A percentile compares a stretch with the other conserved stretches of the same genome.
phyloP scores from a whole-genome alignment of 2,113 vertebrate species.

The Struthidea cinerea region DNA sequence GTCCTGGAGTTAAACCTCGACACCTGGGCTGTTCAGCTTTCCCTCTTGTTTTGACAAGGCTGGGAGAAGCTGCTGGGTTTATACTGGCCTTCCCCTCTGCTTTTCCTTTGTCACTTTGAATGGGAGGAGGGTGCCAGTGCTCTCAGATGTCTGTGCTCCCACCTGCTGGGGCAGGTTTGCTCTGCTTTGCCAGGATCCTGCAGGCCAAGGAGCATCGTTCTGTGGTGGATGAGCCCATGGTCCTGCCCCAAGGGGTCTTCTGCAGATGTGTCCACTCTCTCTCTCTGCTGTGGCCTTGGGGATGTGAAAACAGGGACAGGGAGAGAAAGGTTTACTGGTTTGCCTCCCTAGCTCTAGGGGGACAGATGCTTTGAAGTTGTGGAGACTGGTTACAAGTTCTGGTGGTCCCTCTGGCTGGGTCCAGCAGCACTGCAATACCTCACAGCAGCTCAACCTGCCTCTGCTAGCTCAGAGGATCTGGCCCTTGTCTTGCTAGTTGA shows the following conservation, averaged over 20 bases:
- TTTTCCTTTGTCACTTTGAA: not conserved
- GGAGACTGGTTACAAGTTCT: not conserved
- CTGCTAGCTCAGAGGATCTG: not conserved
- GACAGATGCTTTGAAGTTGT: not conserved
- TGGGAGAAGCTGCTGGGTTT: not conserved
- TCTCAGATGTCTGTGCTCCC: not conserved
- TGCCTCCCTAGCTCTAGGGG: not conserved
- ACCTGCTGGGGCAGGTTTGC: not conserved
- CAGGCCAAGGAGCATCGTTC: not conserved
- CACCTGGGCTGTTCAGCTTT: not conserved
- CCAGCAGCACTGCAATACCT: not conserved
- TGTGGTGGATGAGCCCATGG: not conserved
- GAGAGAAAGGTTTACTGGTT: not conserved
- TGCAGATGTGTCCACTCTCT: fast-evolving
- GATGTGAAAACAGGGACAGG: not conserved
- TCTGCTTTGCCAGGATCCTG: not conserved
- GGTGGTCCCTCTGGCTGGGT: not conserved
- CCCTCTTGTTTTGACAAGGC: not conserved
- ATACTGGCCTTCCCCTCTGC: not conserved
- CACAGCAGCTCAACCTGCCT: not conserved
- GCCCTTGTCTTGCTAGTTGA: not conserved
- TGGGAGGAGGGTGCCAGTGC: not conserved
- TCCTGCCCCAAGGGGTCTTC: not conserved
- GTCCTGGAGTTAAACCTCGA: not conserved
- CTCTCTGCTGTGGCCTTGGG: not conserved